Evolutionary conservation across 2,113 vertebrate species (phyloP).

Genomic region (Brevimyrus niger): DNA sequence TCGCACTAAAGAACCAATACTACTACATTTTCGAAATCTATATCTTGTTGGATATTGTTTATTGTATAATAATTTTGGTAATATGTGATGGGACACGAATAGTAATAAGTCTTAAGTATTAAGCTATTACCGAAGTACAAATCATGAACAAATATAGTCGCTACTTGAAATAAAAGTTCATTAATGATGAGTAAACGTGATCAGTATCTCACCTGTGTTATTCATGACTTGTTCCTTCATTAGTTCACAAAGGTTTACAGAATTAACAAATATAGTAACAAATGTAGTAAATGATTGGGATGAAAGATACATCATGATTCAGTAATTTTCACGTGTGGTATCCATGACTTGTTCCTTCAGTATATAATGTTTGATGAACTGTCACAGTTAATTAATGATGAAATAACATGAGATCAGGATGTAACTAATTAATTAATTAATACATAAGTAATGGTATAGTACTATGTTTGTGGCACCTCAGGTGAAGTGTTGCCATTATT

Average conservation of each 20-base stretch:
- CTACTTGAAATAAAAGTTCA: not conserved
- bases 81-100: not conserved
- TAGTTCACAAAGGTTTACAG: not conserved
- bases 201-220: not conserved
- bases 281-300: not conserved
- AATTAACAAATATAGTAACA: not conserved
- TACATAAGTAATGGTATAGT: not conserved
- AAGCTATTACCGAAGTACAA: not conserved
- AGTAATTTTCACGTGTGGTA: not conserved
- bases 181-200: not conserved
- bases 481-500: not conserved
- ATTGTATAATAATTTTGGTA: not conserved
- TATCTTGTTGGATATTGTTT: not conserved
- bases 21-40: not conserved
- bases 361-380: not conserved
- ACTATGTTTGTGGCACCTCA: not conserved
- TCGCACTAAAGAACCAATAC: not conserved
- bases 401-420: not conserved
- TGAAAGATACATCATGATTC: not conserved
- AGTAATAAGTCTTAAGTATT: not conserved
- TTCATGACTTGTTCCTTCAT: not conserved
- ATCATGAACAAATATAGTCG: not conserved
- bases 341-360: not conserved
- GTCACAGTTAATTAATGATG: not conserved
- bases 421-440: not conserved